These are phyloP conservation scores for Zygaena filipendulae DNA, from an alignment of 2,888 invertebrate species.

Conservation along the genomic window DNA sequence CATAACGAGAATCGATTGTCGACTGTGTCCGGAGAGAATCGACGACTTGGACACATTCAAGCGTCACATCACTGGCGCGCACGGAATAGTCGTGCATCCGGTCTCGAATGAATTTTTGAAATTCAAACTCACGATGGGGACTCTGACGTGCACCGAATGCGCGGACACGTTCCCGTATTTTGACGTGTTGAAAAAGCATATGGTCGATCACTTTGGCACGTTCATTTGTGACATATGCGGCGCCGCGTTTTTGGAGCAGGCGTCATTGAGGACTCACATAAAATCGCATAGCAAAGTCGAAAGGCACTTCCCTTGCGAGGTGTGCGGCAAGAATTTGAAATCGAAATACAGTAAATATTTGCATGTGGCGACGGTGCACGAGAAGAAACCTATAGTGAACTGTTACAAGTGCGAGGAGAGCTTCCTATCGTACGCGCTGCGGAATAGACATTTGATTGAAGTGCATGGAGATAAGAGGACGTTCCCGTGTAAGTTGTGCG, in stretches of 20 bases:
- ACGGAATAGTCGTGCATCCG: slow-evolving; percentile 28
- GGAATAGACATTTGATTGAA: slow-evolving; percentile 47
- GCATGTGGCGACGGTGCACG: slow-evolving; percentile 47
- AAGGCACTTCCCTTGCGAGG: slow-evolving; percentile 54
- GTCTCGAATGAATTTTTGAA: slow-evolving; percentile 44
- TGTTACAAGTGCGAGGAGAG: slow-evolving; percentile 52
- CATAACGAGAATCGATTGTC: slow-evolving; percentile 47
- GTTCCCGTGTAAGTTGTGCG: slow-evolving; percentile 47
- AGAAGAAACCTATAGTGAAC: slow-evolving; percentile 47
- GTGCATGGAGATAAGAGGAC: slow-evolving; percentile 47
- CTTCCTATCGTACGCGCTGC: slow-evolving; percentile 40
- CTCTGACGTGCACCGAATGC: slow-evolving; percentile 47
- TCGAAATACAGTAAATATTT: slow-evolving; percentile 44
- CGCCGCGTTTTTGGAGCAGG: slow-evolving; percentile 52
- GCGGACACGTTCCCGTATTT: slow-evolving; percentile 39
- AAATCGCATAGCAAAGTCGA: slow-evolving; percentile 51
- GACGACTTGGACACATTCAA: slow-evolving; percentile 35
- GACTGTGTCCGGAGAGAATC: slow-evolving; percentile 43
- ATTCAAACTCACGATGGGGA: slow-evolving; percentile 38
- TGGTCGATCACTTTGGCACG: slow-evolving; percentile 50
- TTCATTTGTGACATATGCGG: slow-evolving; percentile 51
- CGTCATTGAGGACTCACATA: slow-evolving; percentile 51
- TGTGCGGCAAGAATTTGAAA: slow-evolving; percentile 53
- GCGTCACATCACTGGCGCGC: slow-evolving; percentile 30
- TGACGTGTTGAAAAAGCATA: slow-evolving; percentile 45